Evolutionary conservation across 1,140 invertebrate species (phyloP).

Genomic region (Drosophila asahinai): DNA sequence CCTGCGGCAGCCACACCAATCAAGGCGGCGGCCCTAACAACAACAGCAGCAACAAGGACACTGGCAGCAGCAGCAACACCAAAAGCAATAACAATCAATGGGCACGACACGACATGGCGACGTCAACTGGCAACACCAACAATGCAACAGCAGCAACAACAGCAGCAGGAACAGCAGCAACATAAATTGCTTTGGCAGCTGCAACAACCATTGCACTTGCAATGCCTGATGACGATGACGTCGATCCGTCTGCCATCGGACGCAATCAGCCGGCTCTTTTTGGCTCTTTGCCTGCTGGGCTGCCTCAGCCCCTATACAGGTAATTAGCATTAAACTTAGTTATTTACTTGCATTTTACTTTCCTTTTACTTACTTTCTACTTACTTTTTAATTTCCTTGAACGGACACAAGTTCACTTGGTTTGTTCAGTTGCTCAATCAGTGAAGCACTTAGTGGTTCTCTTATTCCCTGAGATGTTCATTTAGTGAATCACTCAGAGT

Average conservation of each 20-base stretch:
- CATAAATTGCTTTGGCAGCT: slow-evolving; percentile 26
- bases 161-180: slow-evolving; percentile 17
- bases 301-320: slow-evolving; percentile 73
- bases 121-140: slow-evolving; percentile 36
- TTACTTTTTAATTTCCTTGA: not conserved
- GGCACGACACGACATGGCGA: slow-evolving; percentile 53
- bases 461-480: not conserved
- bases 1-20: slow-evolving; percentile 16
- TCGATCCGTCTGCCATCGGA: slow-evolving; percentile 54
- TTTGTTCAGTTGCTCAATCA: no score
- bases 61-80: slow-evolving; percentile 10
- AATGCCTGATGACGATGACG: slow-evolving; percentile 60
- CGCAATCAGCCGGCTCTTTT: slow-evolving; percentile 60
- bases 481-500: no score
- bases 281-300: slow-evolving; percentile 67
- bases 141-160: slow-evolving; percentile 8
- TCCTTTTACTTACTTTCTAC: not conserved
- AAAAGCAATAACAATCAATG: slow-evolving; percentile 57
- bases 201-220: slow-evolving; percentile 27
- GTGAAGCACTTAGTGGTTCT: not conserved
- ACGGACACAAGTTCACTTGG: no score
- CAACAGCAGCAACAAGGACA: slow-evolving; percentile 22
- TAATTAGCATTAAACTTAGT: slow-evolving; percentile 46
- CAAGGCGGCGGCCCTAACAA: slow-evolving; percentile 17
- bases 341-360: not conserved